Conservation (phyloP, 2,797 vertebrate species). For the Chelidonichthys spinosus region DNA sequence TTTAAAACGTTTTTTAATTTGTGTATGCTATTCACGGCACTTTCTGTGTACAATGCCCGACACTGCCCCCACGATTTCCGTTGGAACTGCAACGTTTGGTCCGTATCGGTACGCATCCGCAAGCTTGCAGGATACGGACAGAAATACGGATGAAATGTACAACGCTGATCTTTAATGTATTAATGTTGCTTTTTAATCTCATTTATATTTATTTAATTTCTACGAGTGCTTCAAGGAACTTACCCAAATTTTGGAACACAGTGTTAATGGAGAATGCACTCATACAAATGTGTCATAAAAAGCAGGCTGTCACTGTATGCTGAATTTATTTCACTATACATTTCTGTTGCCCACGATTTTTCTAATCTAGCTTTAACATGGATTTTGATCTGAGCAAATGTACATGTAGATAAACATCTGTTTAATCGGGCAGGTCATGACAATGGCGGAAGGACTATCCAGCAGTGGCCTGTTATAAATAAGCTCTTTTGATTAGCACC, state of each 20-base stretch:
- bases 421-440: conserved; percentile 2
- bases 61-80: too few species aligned
- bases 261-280: conserved; percentile 18
- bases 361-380: neutral
- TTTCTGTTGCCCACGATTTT: neutral
- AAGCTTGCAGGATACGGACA: too few species aligned
- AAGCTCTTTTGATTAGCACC: conserved; percentile 44
- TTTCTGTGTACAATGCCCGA: too few species aligned
- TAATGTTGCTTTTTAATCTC: conserved; percentile 32
- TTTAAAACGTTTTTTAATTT: too few species aligned
- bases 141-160: too few species aligned
- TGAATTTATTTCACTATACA: neutral
- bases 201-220: conserved; percentile 35
- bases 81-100: too few species aligned
- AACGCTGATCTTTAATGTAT: conserved; percentile 22
- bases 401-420: neutral
- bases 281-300: too few species aligned
- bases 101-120: too few species aligned
- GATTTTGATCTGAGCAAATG: neutral
- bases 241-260: conserved; percentile 47
- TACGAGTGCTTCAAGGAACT: conserved; percentile 7
- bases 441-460: conserved; percentile 18
- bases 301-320: neutral
- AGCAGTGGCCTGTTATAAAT: conserved; percentile 18
- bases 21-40: too few species aligned